Base-by-base conservation (phyloP, 2,797 vertebrate species). In the Halcyon chelicuti region DNA sequence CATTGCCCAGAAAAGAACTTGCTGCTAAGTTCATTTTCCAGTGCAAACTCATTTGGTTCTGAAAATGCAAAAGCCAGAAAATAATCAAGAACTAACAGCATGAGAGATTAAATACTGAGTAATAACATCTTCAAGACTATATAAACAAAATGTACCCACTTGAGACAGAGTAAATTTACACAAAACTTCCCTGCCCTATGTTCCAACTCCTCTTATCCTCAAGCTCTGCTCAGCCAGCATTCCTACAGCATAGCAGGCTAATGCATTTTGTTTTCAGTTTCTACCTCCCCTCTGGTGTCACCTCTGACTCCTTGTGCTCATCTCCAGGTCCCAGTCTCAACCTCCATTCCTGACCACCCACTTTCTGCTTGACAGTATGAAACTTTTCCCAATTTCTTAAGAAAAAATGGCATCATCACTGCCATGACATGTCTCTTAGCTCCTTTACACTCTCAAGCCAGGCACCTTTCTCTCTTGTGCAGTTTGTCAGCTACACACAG, bases 351-450 rank as follows among this genome's bases (percentile, higher is more conserved):
- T n/a, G 25, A 66, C 12, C 14, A 10, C 31, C 1, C 13, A 29
- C 40, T 66, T 65, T 60, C 46, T 46, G 46, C 17, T 55, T 82
- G n/a, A 51, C 25, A 31, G 17, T 17, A 70, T 54, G 35, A 82
- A 68, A 12, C 20, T 61, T n/a, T 31, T 40, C 76, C 22, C 46
- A 16, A 13, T 35, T 55, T 65, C 35, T 35, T 14, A 82, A 87
- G 37, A 70, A 51, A 18, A 61, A 88, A 61, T 23, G 16, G 17
- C 26, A 62, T 22, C 42, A 52, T 62, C 47, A 60, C 9, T 70
- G 42, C n/a, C 28, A n/a, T 20, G 23, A 60, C 1, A 0, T 11
- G 7, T 12, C 55, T 51, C 37, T 28, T 11, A 8, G 29, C 37
- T 76, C 40, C 75, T 55, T 76, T n/a, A 68, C 1, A 1, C 31